A percentile compares a stretch with the other conserved stretches of the same genome.
Evolutionary conservation across 92 coral and sea anemone genomes (phyloP).

Genomic region (Epizoanthus stellaris): DNA sequence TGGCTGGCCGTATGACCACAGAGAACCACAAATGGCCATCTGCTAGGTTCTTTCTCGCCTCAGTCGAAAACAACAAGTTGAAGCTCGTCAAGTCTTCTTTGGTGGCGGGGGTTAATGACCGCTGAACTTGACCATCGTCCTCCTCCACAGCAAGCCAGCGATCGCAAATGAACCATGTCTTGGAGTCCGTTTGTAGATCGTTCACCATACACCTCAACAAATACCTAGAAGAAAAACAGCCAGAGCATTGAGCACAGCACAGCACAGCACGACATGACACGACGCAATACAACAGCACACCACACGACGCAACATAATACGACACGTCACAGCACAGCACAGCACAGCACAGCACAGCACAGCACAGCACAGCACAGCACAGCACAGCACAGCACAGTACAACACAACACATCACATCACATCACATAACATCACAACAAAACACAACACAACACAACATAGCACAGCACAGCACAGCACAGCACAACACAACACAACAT

Average conservation of each 20-base stretch:
- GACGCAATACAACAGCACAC: too few relatives aligned
- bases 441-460: neutral
- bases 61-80: constrained; percentile 91
- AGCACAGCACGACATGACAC: too few relatives aligned
- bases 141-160: constrained; percentile 99
- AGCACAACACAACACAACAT: neutral
- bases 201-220: constrained; percentile 81
- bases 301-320: too few relatives aligned
- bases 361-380: neutral
- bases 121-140: constrained; percentile 87
- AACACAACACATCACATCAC: neutral
- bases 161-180: constrained; percentile 96
- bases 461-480: neutral
- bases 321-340: too few relatives aligned
- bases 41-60: constrained; percentile 92
- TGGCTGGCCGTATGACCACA: constrained; percentile 87
- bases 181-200: constrained; percentile 88
- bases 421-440: neutral
- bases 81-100: constrained; percentile 93
- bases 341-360: neutral
- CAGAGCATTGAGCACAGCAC: too few relatives aligned
- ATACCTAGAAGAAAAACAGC: constrained; percentile 21
- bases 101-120: constrained; percentile 77
- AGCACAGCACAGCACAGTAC: neutral
- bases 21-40: constrained; percentile 98